phyloP scores from a whole-genome alignment of 2,797 vertebrate genomes.

The Pseudochromis fuscus region DNA sequence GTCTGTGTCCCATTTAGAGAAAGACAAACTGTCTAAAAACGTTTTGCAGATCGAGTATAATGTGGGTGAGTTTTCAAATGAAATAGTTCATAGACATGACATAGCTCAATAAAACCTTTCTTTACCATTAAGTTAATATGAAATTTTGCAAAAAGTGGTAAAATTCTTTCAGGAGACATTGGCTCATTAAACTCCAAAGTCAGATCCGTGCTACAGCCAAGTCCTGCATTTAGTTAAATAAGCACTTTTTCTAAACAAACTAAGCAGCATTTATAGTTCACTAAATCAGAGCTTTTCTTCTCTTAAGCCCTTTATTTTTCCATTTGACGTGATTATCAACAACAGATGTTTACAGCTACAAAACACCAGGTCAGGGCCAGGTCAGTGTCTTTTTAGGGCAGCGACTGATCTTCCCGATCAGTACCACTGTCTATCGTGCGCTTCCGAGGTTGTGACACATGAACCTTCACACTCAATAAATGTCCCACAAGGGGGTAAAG shows the following conservation, averaged over 20 bases:
- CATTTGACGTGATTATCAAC: constrained; percentile 53
- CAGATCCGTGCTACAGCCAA: constrained; percentile 26
- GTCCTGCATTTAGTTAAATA: constrained; percentile 40
- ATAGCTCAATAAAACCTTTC: no score
- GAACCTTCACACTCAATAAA: constrained; percentile 69
- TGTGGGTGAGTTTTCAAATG: neutral
- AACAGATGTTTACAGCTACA: constrained; percentile 67
- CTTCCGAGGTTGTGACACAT: constrained; percentile 69
- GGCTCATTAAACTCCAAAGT: constrained; percentile 15
- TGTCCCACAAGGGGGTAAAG: constrained; percentile 49
- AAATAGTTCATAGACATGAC: neutral
- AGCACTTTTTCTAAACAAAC: constrained; percentile 24
- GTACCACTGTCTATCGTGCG: constrained; percentile 27
- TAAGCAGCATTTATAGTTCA: constrained; percentile 36
- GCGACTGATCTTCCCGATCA: constrained; percentile 27
- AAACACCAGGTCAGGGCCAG: constrained; percentile 48
- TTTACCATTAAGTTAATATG: no score
- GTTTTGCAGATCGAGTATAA: neutral
- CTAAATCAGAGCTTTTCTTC: constrained; percentile 36
- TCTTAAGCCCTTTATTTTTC: constrained; percentile 36
- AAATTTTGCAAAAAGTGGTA: neutral
- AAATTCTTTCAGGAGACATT: constrained; percentile 15
- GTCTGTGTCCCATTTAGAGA: neutral
- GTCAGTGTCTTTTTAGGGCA: constrained; percentile 48
- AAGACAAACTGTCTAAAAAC: neutral